Base-by-base conservation (phyloP, 2,113 vertebrate species). In the Circaetus cinerascens region DNA sequence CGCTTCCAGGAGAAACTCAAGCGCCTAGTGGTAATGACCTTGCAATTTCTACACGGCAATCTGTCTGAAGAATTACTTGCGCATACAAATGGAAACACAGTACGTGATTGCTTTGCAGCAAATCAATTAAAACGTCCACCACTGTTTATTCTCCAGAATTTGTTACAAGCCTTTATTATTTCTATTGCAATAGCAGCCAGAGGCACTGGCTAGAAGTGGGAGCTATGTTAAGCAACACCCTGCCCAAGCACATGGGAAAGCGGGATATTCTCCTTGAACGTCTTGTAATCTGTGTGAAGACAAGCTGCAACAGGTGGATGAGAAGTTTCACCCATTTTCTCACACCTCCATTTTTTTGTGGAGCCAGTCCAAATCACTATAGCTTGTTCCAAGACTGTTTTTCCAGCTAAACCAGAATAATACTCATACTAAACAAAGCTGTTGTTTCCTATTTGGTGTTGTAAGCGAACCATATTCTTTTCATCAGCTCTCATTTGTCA, bases 351-450 rank as follows among this genome's bases (percentile, higher is more conserved):
- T 16, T 51, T 71, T 60, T 92, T 59, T 29, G 19, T 41, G 68
- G 43, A 77, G 74, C 82, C 48, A 26, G 50, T 53, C 36, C 60
- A 90, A 96, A 66, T 84, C 71, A 29, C 84, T 41, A 13, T 15
- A 75, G 48, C 86, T 50, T 82, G 62, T 79, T 93, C 55, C 66
- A 79, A 62, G 50, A 53, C 51, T 76, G 77, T 57, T 96, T 94
- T 94, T 95, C 91, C 50, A 87, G 94, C 59, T 91, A 63, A 94
- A 90, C 87, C 89, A 88, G 94, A 92, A 71, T 55, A 88, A 46
- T 30, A 18, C 62, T 29, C 29, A 19, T 41, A 59, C 50, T 69
- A 55, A 79, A 30, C 20, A 51, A 86, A 84, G 36, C n/a, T 74
- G 41, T 20, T 77, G 40, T 67, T 96, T 86, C 71, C 64, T 88